Evolutionary conservation across 2,888 invertebrate species (phyloP).

Genomic region (Spilarctia lutea): DNA sequence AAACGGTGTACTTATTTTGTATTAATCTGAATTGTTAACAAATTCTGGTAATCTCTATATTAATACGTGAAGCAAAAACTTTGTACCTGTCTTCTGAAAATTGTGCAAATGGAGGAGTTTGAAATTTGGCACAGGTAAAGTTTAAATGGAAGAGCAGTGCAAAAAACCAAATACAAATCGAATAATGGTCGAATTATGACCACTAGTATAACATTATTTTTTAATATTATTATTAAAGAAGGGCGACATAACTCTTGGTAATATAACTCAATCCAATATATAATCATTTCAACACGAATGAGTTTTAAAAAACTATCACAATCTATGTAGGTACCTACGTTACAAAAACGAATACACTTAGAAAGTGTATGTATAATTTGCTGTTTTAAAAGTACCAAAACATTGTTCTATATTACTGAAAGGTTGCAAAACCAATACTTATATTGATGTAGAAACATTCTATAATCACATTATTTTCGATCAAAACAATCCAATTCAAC

Average conservation of each 20-base stretch:
- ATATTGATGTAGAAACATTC: slow-evolving; percentile 37
- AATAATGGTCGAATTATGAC: too few species aligned
- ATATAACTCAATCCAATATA: slow-evolving; percentile 1
- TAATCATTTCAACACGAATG: not conserved
- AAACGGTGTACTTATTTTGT: not conserved
- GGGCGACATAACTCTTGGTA: not conserved
- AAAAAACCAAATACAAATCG: too few species aligned
- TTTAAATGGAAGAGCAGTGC: too few species aligned
- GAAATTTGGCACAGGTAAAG: too few species aligned
- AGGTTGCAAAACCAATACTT: slow-evolving; percentile 44
- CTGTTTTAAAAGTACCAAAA: slow-evolving; percentile 13
- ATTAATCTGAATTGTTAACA: not conserved
- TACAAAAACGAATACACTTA: slow-evolving; percentile 9
- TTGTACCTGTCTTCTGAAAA: too few species aligned
- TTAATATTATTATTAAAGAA: not conserved
- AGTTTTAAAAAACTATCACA: not conserved
- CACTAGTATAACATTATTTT: not conserved
- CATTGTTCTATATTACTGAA: slow-evolving; percentile 21
- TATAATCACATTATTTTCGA: slow-evolving; percentile 49
- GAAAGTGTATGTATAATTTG: slow-evolving; percentile 23
- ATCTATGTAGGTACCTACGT: not conserved
- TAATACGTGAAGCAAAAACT: too few species aligned
- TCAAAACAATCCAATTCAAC: slow-evolving; percentile 51
- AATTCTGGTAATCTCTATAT: too few species aligned
- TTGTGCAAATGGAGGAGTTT: too few species aligned